Conservation (phyloP, 2,113 vertebrate species). For the Oncorhynchus kisutch region DNA sequence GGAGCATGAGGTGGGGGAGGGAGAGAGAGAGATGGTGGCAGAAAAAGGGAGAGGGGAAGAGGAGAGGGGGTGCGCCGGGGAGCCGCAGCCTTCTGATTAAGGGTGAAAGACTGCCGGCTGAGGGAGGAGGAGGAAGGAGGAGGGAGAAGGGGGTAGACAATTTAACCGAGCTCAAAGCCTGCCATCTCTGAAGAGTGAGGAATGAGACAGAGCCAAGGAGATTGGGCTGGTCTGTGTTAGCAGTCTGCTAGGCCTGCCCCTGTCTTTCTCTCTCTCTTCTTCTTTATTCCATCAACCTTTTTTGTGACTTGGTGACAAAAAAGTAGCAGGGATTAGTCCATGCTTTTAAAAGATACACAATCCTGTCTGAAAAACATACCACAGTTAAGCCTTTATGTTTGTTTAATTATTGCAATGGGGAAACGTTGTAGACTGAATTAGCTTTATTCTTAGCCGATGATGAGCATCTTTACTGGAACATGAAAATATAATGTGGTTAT, state of each 20-base stretch:
- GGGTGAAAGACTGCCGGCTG: constrained; percentile 66
- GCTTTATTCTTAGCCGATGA: too few species aligned
- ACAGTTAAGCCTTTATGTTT: background rate
- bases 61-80: constrained; percentile 27
- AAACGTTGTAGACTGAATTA: too few species aligned
- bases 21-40: constrained; percentile 35
- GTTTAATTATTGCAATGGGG: background rate
- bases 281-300: background rate
- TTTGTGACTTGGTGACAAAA: too few species aligned
- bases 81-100: constrained; percentile 70
- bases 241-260: constrained; percentile 57
- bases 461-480: too few species aligned
- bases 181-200: constrained; percentile 22
- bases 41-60: constrained; percentile 50
- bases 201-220: constrained; percentile 35
- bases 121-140: constrained; percentile 43
- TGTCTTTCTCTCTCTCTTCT: constrained; percentile 25
- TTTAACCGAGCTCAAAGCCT: constrained; percentile 71
- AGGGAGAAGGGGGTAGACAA: constrained; percentile 58
- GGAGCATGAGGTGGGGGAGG: constrained; percentile 32
- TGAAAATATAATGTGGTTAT: background rate
- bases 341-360: constrained; percentile 44
- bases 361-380: constrained; percentile 25
- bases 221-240: constrained; percentile 58
- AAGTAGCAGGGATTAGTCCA: constrained; percentile 30